Evolutionary conservation across 2,888 invertebrate species (phyloP), one percentile per base, ranked within the genome.

Genomic region (Choreutis nemorana): DNA sequence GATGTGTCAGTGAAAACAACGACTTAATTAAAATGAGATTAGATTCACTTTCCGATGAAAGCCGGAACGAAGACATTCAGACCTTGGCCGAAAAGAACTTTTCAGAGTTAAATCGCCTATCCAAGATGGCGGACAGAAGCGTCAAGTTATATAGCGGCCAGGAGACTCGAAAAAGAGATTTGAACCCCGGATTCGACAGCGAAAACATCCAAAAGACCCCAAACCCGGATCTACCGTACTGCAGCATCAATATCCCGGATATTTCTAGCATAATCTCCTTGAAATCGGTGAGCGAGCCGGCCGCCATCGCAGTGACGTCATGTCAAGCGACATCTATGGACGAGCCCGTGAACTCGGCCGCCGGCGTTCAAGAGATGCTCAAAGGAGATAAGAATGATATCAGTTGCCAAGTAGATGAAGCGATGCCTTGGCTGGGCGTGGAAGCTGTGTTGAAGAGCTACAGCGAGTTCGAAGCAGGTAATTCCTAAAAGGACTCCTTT

Each of bases 391-490:
- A 30, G 5, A 11, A 8, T 3, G 63, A 72, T 24, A 41, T 53
- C 8, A 41, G 48, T 6, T 61, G 67, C 29, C 71, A 71, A 42
- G 58, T 50, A 4, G 54, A 53, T 1, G 50, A 50, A 26, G 18
- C 30, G 2, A 33, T 44, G 8, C 44, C 49, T 16, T 84, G 84
- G 84, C 71, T 80, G 0, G 82, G 81, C 1, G 44, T 81, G 3
- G 67, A 81, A 24, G 63, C 63, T 5, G 45, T 83, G n/a, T 57
- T 77, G 32, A 73, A 64, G 39, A 72, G 70, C 22, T 85, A 81
- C 47, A 77, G 64, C 41, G 70, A 68, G 38, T 82, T 72, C 53
- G 77, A 78, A 35, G 59, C 64, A 66, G 83, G 85, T 85, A 60
- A 47, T 32, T 8, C 8, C 18, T 18, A 1, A 18, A 18, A 8